Percentiles rank a stretch among this genome's conserved stretches.
phyloP scores from a whole-genome alignment of 2,888 invertebrate genomes.

The Philereme vetulata region DNA sequence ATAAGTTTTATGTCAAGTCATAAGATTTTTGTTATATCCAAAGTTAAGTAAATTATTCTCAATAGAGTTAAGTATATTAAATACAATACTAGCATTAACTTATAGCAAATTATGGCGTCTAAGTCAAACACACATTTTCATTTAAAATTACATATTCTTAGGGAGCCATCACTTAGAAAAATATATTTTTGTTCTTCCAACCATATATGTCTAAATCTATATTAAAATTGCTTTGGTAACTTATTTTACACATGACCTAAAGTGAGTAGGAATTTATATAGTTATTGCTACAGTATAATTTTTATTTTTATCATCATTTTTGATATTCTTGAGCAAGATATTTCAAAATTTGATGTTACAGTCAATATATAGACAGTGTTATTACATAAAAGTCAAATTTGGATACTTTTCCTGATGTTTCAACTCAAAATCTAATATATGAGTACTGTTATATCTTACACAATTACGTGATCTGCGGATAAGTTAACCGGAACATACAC shows the following conservation, averaged over 20 bases:
- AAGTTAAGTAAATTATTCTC: slow-evolving; percentile 57
- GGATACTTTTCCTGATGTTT: no score
- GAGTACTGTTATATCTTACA: no score
- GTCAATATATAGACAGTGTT: no score
- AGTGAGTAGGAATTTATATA: slow-evolving; percentile 43
- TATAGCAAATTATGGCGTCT: slow-evolving; percentile 64
- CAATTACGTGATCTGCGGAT: background rate
- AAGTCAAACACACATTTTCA: slow-evolving; percentile 41
- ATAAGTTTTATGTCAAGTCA: slow-evolving; percentile 66
- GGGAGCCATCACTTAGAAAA: slow-evolving; percentile 61
- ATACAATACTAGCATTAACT: slow-evolving; percentile 55
- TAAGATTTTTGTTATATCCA: slow-evolving; percentile 60
- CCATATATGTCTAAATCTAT: slow-evolving; percentile 47
- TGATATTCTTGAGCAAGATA: slow-evolving; percentile 24
- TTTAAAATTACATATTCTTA: slow-evolving; percentile 47
- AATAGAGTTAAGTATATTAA: slow-evolving; percentile 71
- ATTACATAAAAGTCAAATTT: no score
- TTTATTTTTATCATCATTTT: slow-evolving; percentile 15
- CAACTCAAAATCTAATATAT: no score
- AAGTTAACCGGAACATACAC: background rate
- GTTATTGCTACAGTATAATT: background rate
- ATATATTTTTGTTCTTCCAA: slow-evolving; percentile 56
- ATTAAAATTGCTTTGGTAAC: slow-evolving; percentile 80
- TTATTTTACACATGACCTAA: slow-evolving; percentile 64
- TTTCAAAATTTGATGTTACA: background rate